These are phyloP conservation scores for Malachius bipustulatus DNA, from an alignment of 2,888 invertebrate genomes.

Conservation along the genomic window DNA sequence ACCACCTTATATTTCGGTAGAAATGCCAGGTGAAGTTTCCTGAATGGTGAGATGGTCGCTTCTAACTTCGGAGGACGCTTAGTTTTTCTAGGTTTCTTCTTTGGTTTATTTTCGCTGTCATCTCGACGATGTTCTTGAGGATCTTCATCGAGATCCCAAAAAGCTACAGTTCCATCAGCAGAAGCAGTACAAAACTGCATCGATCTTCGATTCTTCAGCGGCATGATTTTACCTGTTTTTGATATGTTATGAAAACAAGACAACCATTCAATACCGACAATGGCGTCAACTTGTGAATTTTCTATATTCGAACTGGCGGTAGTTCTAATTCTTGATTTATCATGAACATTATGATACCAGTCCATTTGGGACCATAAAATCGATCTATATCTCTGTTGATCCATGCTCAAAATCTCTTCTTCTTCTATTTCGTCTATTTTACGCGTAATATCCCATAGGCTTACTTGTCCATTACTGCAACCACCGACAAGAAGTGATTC, in stretches of 20 bases:
- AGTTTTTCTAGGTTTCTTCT: too few species aligned
- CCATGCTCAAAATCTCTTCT: constrained; percentile 42
- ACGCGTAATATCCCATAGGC: background rate
- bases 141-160: constrained; percentile 1
- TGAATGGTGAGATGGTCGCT: constrained; percentile 48
- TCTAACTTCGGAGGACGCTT: constrained; percentile 48
- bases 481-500: background rate
- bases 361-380: constrained; percentile 41
- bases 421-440: background rate
- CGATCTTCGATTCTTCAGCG: too few species aligned
- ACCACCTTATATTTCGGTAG: constrained; percentile 55
- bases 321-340: constrained; percentile 22
- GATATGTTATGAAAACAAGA: background rate
- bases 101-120: too few species aligned
- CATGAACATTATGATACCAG: constrained; percentile 56
- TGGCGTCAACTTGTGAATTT: background rate
- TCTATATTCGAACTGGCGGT: background rate
- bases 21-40: constrained; percentile 46
- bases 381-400: constrained; percentile 49
- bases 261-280: background rate
- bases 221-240: background rate
- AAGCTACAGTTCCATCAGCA: background rate
- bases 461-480: background rate
- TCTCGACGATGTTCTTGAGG: too few species aligned
- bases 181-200: background rate